Base-by-base conservation (phyloP, 2,888 invertebrate genomes). In the Doris montereyensis region DNA sequence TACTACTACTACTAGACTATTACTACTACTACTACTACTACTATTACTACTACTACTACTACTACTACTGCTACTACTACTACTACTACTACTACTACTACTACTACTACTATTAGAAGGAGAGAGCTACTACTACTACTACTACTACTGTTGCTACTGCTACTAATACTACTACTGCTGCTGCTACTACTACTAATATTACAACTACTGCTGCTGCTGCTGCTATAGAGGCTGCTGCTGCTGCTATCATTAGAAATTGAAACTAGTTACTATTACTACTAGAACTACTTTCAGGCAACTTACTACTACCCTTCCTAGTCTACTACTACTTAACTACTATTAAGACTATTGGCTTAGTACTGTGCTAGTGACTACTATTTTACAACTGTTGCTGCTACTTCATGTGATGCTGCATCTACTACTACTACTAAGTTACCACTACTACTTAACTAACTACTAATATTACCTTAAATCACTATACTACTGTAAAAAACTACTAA, bases 1-100 rank as follows among this genome's bases (percentile, higher is more conserved):
- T 52, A 13, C 52, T 52, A 13, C 52, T 52, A 13, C 52, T n/a
- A n/a, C n/a, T n/a, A n/a, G n/a, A n/a, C n/a, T n/a, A n/a, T n/a
- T 62, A 24, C 62, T 24, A 62, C 62, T 62, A 62, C 62, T 62
- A 62, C 62, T 62, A 62, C 62, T 62, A 62, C 62, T 62, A 62
- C 62, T 62, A 62, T 21, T 62, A 62, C 62, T 62, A 62, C 62
- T 62, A 62, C 62, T 62, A 62, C 62, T 62, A 62, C 62, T 62
- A 62, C 62, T 62, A 62, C 62, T 62, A 62, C 62, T 62, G n/a
- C 62, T 62, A 62, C 62, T 62, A 62, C 62, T 62, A 62, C 62
- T 62, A 62, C 62, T 62, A 62, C 62, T 62, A 62, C 62, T 62
- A 62, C 62, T 62, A 62, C 62, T 62, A 62, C 62, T 62, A 62